Base-by-base conservation (phyloP, 2,888 invertebrate genomes). In the Tetragonisca angustula region DNA sequence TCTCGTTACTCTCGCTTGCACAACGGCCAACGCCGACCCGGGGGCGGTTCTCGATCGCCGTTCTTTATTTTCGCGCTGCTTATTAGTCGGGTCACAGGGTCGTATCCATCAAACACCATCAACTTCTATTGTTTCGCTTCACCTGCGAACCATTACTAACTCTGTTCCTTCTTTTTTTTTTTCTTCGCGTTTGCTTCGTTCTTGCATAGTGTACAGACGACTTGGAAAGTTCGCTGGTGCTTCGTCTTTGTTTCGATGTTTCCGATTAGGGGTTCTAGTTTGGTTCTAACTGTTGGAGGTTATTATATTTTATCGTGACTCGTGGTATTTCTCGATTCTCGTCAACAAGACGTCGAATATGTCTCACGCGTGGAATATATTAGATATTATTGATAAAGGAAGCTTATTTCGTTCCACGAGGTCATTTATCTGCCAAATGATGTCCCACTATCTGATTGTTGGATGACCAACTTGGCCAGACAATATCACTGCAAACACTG, bases 21-120 rank as follows among this genome's bases (percentile, higher is more conserved):
- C 24, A 77, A 80, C 83, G 2, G 73, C n/a, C 54, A 54, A 49
- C 69, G 56, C 50, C 76, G 82, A 76, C 75, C 76, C 84, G 76
- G 78, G 78, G 82, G 74, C 75, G 79, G 65, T 79, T 77, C 62
- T 43, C 81, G 71, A 52, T 81, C 76, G 85, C n/a, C 64, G 67
- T 87, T 86, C 84, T 88, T 91, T 88, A 88, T 91, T 91, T 91
- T 85, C 78, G 59, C 80, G 52, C 56, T 74, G 87, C 90, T 91
- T 91, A 91, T 91, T 91, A 91, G 91, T 80, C 81, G 88, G 91
- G 91, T 87, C 91, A 85, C 65, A 78, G 83, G 91, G 91, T 91
- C 88, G 85, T 89, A 91, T 91, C 91, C 91, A 91, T 91, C 91
- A 91, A 91, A 91, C 87, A 84, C 91, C 90, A 90, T 90, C 90